These are phyloP conservation scores for Poeciliopsis paucimaculata DNA, from an alignment of 2,797 vertebrate species.

Conservation along the genomic window DNA sequence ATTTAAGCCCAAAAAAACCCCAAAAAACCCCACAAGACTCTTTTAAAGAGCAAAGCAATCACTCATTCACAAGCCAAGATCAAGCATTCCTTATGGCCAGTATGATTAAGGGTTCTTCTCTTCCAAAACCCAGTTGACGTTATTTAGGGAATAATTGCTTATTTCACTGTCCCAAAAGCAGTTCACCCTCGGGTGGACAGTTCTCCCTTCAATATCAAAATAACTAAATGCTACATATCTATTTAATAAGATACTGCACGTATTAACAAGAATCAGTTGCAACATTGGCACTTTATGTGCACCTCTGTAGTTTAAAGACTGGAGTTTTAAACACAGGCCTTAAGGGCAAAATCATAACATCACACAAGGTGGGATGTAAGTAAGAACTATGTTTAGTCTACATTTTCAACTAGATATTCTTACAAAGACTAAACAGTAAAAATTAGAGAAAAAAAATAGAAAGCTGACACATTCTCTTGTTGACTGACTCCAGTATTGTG, in stretches of 20 bases:
- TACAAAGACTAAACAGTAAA: neutral
- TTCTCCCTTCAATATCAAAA: slow-evolving; percentile 12
- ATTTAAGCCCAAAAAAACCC: slow-evolving; percentile 3
- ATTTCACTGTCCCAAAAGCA: slow-evolving; percentile 11
- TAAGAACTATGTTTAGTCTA: slow-evolving; percentile 1
- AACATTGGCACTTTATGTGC: neutral
- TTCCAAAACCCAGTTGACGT: slow-evolving; percentile 38
- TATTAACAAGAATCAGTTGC: neutral
- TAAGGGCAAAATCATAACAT: neutral
- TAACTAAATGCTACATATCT: slow-evolving; percentile 5
- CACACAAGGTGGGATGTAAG: neutral
- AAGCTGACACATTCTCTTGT: slow-evolving; percentile 11
- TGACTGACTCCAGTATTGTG: slow-evolving; percentile 3
- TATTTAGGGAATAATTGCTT: slow-evolving; percentile 45
- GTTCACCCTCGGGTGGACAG: slow-evolving; percentile 2
- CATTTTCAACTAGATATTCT: neutral
- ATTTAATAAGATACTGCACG: neutral
- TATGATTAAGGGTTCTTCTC: slow-evolving; percentile 31
- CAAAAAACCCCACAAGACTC: neutral
- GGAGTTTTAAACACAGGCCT: neutral
- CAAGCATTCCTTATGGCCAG: slow-evolving; percentile 19
- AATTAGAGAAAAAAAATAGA: neutral
- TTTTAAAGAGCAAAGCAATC: slow-evolving; percentile 15
- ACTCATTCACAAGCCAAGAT: slow-evolving; percentile 16
- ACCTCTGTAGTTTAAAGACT: slow-evolving; percentile 3